Evolutionary conservation across 2,113 vertebrate species (phyloP).

Genomic region (Hystrix cristata): DNA sequence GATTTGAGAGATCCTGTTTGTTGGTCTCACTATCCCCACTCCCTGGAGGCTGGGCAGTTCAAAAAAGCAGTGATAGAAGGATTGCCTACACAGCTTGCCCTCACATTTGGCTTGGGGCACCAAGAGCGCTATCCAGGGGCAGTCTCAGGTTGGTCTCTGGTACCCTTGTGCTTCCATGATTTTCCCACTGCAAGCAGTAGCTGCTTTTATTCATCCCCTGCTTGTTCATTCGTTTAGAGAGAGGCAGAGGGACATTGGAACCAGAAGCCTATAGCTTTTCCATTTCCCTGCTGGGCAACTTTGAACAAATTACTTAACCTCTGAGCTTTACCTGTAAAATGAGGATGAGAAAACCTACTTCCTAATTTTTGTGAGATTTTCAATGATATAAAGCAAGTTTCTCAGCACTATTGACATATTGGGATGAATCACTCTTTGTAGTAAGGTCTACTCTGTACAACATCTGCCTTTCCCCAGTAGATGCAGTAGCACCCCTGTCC

Average conservation of each 20-base stretch:
- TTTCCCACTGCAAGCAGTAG: neutral
- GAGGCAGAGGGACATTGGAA: neutral
- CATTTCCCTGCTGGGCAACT: neutral
- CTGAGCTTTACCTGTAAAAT: slow-evolving; percentile 14
- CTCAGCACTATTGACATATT: neutral
- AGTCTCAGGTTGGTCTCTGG: neutral
- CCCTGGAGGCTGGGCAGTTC: neutral
- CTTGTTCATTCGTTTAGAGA: neutral
- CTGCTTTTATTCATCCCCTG: neutral
- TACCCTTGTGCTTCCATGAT: neutral
- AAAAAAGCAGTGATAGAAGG: neutral
- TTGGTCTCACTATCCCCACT: neutral
- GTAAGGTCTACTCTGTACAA: neutral
- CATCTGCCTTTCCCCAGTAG: neutral
- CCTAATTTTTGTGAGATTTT: slow-evolving; percentile 10
- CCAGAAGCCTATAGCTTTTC: neutral
- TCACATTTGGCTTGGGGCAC: neutral
- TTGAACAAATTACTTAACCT: slow-evolving; percentile 28
- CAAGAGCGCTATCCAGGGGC: neutral
- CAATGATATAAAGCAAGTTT: neutral
- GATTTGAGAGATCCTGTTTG: neutral
- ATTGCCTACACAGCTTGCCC: neutral
- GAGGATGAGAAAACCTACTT: slow-evolving; percentile 18
- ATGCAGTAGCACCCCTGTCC: neutral
- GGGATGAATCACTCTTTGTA: neutral